Evolutionary conservation across 2,113 vertebrate species (phyloP).

Genomic region (Romanogobio albipinnatus): DNA sequence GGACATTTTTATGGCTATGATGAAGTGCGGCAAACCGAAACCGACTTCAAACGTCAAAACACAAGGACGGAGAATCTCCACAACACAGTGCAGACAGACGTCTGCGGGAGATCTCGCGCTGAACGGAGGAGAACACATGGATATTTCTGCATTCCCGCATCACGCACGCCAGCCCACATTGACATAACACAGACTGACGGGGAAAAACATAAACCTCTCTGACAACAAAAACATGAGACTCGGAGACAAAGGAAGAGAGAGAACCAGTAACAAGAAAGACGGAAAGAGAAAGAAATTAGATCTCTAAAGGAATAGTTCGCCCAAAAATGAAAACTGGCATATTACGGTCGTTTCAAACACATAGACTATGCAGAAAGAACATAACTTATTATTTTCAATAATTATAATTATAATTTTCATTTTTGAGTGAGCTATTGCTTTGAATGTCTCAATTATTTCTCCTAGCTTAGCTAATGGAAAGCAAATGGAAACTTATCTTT

Average conservation of each 20-base stretch:
- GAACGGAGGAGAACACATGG: background rate
- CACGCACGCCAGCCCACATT: slow-evolving; percentile 10
- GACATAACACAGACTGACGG: slow-evolving; percentile 47
- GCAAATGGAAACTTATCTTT: background rate
- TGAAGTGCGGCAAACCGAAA: background rate
- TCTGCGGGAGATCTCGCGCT: background rate
- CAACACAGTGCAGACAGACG: slow-evolving; percentile 6
- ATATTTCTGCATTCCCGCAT: slow-evolving; percentile 11
- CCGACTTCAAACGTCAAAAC: slow-evolving; percentile 39
- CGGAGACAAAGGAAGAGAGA: background rate
- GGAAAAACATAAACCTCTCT: slow-evolving; percentile 34
- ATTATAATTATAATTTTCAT: too few relatives aligned
- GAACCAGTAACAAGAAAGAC: background rate
- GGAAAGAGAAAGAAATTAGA: background rate
- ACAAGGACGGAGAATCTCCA: slow-evolving; percentile 28
- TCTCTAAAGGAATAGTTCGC: background rate
- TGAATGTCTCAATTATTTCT: background rate
- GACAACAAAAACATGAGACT: slow-evolving; percentile 29
- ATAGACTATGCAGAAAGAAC: background rate
- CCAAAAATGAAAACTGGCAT: background rate
- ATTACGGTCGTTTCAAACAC: background rate
- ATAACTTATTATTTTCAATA: too few relatives aligned
- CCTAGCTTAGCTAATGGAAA: background rate
- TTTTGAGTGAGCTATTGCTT: background rate
- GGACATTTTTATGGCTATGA: slow-evolving; percentile 41